Base-by-base conservation (phyloP, 2,113 vertebrate genomes). In the Chaetodon auriga region DNA sequence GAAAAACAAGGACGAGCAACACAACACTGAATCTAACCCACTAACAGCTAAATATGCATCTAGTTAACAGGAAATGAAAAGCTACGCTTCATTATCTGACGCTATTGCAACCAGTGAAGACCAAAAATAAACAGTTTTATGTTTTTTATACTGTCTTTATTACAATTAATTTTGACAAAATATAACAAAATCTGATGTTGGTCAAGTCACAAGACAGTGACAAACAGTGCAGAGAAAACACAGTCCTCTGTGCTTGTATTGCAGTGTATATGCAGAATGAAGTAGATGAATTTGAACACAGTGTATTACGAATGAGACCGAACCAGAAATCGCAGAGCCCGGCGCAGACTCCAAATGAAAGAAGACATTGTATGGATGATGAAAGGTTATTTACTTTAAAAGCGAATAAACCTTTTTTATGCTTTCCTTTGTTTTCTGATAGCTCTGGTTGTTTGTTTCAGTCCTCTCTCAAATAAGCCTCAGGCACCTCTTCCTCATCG, bases 381-480 rank as follows among this genome's bases (percentile, higher is more conserved):
- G 15, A 15, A 48, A 55, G 18, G 16, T 30, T 16, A 6, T 25
- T 73, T n/a, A n/a, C 25, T 69, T 38, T 55, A 10, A 81, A 53
- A 25, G 46, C 0, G 15, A 43, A 45, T 21, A 15, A 19, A n/a
- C 16, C 2, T 11, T 19, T 49, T 72, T 72, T 25, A 13, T 19
- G 16, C 35, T 53, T 36, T 54, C 9, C 9, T 46, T 11, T 71
- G 12, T 74, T 64, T 55, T 79, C 35, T 41, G 57, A 73, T 76
- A 53, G 3, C 18, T 11, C 25, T 30, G 49, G 15, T 15, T 41
- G 18, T 73, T 81, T 55, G 3, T 45, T 36, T 94, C 64, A 96
- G 85, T 96, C 95, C 60, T 96, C 95, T 85, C 95, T 92, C 21
- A 95, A 84, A 85, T 96, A 96, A 46, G 95, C 95, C 36, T 96